Conservation (phyloP, 2,797 vertebrate genomes). For the Cyprinella venusta region DNA sequence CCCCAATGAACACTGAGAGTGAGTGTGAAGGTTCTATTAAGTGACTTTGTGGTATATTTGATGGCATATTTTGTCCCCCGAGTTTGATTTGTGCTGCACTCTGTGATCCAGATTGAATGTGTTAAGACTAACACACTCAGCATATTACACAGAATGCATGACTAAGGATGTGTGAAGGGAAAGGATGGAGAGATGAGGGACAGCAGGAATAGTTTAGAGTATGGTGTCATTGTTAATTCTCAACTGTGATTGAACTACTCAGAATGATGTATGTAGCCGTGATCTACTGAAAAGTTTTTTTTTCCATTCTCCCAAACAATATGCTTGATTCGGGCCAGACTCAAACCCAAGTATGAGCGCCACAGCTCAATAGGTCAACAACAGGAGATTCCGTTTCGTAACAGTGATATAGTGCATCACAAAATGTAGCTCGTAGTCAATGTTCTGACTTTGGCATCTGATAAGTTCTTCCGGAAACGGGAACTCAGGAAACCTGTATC, state of each 20-base stretch:
- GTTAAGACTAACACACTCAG: neutral
- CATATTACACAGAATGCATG: neutral
- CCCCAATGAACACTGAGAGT: neutral
- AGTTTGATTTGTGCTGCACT: neutral
- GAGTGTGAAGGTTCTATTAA: neutral
- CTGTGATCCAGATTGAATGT: neutral
- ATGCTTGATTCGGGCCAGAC: neutral
- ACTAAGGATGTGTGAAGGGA: neutral
- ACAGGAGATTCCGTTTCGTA: neutral
- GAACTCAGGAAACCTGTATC: slow-evolving; percentile 20
- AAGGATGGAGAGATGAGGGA: neutral
- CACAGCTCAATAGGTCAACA: neutral
- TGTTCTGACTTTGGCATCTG: neutral
- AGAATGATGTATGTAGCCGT: neutral
- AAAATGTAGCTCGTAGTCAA: neutral
- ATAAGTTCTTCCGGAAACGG: slow-evolving; percentile 1
- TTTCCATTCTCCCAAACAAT: neutral
- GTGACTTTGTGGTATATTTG: neutral
- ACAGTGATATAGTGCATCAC: neutral
- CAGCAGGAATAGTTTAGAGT: neutral
- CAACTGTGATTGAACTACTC: neutral
- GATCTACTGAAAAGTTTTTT: neutral
- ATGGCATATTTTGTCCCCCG: neutral
- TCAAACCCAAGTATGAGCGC: neutral
- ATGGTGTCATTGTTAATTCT: neutral